Base-by-base conservation (phyloP, 2,797 vertebrate species). In the Melanotaenia boesemani region DNA sequence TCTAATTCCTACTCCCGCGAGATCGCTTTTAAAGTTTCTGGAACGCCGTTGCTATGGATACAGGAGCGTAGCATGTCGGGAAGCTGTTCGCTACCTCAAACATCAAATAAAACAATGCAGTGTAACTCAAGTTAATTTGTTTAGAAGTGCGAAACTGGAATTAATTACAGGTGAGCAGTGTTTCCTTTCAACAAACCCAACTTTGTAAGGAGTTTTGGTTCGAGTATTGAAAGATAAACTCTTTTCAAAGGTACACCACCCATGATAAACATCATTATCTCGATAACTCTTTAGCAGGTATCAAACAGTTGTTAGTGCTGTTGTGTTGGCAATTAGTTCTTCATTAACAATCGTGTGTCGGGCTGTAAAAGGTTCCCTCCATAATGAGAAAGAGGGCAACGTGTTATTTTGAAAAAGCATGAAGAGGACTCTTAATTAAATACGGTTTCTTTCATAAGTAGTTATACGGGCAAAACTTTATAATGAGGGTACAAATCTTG, bases 21-120 rank as follows among this genome's bases (percentile, higher is more conserved):
- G 74, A 91, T 57, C 1, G 64, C 32, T 9, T 48, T 30, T 3
- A 0, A 6, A 6, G 41, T 62, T 13, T 62, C 30, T 0, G 3
- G 13, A 26, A 18, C 6, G 11, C 15, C 34, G 93, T 92, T 89
- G 81, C 81, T 63, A 83, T 69, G 84, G 89, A 41, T 64, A 87
- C 89, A 20, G 8, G 2, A 73, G 77, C 55, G 81, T 83, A 54
- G 67, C 79, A 22, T 34, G 11, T 64, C 59, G 50, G 57, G 61
- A 74, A 81, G 71, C 69, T 34, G 41, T 37, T 10, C 11, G 22
- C 72, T 28, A 48, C 11, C 22, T 60, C 54, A 9, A 15, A 32
- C 5, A 2, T 13, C 0, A 2, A 0, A 36, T 7, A 9, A 59
- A 13, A 60, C 7, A 13, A 36, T 12, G 24, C 5, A 5, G 16